Percentiles rank a stretch among this genome's conserved stretches.
Evolutionary conservation across 2,113 vertebrate genomes (phyloP).

Genomic region (Onychostoma macrolepis): DNA sequence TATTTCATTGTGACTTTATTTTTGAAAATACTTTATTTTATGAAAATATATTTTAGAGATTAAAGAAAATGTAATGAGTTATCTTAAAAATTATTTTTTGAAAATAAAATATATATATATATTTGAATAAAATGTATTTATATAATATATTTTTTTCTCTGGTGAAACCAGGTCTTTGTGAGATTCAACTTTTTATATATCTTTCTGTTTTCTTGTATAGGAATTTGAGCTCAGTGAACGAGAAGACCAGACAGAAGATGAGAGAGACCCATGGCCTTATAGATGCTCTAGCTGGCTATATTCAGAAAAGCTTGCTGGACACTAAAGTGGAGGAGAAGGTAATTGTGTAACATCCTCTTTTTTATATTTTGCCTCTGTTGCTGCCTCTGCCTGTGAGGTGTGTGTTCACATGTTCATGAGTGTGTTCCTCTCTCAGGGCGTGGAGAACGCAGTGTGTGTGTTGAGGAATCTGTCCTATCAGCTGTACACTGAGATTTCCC

Average conservation of each 20-base stretch:
- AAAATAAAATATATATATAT: too few relatives aligned
- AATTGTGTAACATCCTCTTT: neutral
- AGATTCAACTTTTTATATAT: neutral
- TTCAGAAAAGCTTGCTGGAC: slow-evolving; percentile 80
- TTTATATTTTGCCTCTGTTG: neutral
- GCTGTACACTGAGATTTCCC: slow-evolving; percentile 89
- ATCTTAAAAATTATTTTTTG: too few relatives aligned
- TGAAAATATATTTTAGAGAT: neutral
- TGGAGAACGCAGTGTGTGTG: slow-evolving; percentile 90
- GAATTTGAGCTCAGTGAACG: slow-evolving; percentile 92
- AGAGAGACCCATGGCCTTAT: slow-evolving; percentile 84
- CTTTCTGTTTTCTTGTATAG: slow-evolving; percentile 64
- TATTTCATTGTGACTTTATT: neutral
- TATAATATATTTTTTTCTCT: neutral
- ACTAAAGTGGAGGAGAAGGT: slow-evolving; percentile 88
- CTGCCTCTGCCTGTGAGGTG: neutral
- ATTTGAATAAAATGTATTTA: too few relatives aligned
- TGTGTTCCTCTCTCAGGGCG: slow-evolving; percentile 75
- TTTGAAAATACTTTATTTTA: neutral
- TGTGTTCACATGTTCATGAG: neutral
- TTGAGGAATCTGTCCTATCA: slow-evolving; percentile 95
- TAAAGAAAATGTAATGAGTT: neutral
- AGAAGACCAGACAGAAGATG: slow-evolving; percentile 90
- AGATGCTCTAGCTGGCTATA: slow-evolving; percentile 87
- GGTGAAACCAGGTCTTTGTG: neutral